Evolutionary conservation across 2,113 vertebrate genomes (phyloP), one percentile per base, ranked within the genome.

Genomic region (Sphaerodactylus townsendi): DNA sequence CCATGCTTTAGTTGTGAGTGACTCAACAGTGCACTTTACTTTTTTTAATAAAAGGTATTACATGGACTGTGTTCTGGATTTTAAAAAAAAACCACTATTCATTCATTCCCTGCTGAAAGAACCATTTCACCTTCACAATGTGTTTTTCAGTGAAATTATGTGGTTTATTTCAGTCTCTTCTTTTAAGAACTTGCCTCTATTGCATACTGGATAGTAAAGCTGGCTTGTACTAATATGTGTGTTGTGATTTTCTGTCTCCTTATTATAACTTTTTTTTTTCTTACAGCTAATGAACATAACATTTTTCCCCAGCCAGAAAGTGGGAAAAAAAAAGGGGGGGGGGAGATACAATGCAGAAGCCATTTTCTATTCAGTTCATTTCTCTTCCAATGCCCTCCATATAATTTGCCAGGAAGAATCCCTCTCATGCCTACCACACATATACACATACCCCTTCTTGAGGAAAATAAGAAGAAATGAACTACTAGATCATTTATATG

Each of bases 371-470:
- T 66, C 5, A 66, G 4, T 65, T 81, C 11, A 62, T 6, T 77
- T 21, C 0, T 0, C 79, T 44, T 77, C 44, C 25, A 1, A 48
- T 83, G 69, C 15, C 3, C 44, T 19, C 5, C 72, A 5, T 21
- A 25, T 77, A 77, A 74, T 64, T 83, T 3, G 39, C 9, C 77
- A 72, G 53, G 73, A n/a, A 1, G 50, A 35, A 69, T 69, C 6
- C 28, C 39, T 28, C 14, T 7, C 25, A 7, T 56, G 66, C 69
- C 79, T 59, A 25, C 23, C 25, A 59, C 21, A 53, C 17, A 19
- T 17, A 53, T 23, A 62, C 25, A 53, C 17, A 19, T 17, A 53
- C 56, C 25, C 25, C 56, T 76, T 69, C 21, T 66, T 83, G 79
- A 82, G 53, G 2, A n/a, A 78, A 86, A 66, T 25, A 21, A 88